phyloP scores from a whole-genome alignment of 35 echinoderm and acorn worm species.

The Heliocidaris tuberculata region DNA sequence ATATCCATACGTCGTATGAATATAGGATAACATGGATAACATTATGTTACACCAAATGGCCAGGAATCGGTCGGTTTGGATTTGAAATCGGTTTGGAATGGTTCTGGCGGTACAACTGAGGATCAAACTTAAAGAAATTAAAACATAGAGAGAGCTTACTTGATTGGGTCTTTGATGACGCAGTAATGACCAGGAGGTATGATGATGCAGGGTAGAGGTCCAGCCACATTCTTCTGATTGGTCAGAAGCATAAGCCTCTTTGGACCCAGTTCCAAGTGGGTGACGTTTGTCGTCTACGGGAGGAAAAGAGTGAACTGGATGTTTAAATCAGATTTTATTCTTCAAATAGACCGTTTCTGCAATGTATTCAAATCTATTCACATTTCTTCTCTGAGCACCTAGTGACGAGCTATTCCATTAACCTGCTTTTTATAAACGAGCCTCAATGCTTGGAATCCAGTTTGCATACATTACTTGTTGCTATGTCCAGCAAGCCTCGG shows the following conservation, averaged over 20 bases:
- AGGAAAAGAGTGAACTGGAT: not conserved
- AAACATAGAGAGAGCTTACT: conserved; percentile 48
- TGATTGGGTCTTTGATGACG: conserved; percentile 83
- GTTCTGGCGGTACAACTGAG: not conserved
- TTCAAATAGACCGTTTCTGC: no score
- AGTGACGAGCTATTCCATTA: no score
- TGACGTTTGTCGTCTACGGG: conserved; percentile 84
- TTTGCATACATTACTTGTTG: no score
- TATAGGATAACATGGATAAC: no score
- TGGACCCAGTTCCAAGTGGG: conserved; percentile 78
- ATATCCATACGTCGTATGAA: no score
- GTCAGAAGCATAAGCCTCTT: conserved; percentile 66
- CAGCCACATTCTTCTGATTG: conserved; percentile 72
- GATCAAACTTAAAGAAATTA: not conserved
- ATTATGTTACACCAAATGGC: no score
- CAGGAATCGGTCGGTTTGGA: no score
- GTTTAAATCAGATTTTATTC: not conserved
- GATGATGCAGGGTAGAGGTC: conserved; percentile 83
- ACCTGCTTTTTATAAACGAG: no score
- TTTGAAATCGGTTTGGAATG: not conserved
- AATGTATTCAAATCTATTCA: no score
- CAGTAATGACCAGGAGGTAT: conserved; percentile 93
- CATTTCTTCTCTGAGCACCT: no score
- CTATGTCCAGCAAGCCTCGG: no score
- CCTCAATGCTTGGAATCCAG: no score